Evolutionary conservation across 2,888 invertebrate genomes (phyloP).

Genomic region (Antitype chi): DNA sequence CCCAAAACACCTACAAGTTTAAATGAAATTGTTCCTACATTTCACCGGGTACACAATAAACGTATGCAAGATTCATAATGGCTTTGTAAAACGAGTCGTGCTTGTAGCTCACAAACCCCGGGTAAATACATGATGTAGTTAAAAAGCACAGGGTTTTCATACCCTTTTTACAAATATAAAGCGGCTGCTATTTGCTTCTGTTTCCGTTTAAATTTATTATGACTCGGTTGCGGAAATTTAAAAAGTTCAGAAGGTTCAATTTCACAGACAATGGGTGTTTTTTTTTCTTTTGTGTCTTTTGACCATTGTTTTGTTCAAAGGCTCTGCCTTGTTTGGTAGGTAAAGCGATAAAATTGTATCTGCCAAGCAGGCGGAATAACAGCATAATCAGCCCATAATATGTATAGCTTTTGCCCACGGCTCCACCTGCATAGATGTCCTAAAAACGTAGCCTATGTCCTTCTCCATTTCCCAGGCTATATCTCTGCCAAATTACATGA

Average conservation of each 20-base stretch:
- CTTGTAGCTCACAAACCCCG: background rate
- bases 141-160: slow-evolving; percentile 29
- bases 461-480: too few species aligned
- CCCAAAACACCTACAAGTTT: background rate
- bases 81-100: background rate
- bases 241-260: slow-evolving; percentile 26
- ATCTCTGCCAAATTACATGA: too few species aligned
- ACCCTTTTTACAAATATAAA: slow-evolving; percentile 31
- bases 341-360: background rate
- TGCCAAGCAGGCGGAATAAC: background rate
- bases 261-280: slow-evolving; percentile 26
- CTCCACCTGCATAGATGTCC: too few species aligned
- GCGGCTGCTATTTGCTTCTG: slow-evolving; percentile 29
- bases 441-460: too few species aligned
- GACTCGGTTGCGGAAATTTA: slow-evolving; percentile 35
- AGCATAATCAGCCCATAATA: background rate
- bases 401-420: too few species aligned
- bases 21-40: slow-evolving; percentile 2
- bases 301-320: slow-evolving; percentile 14
- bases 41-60: slow-evolving; percentile 11
- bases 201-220: slow-evolving; percentile 52
- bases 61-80: slow-evolving; percentile 2
- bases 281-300: slow-evolving; percentile 9
- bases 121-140: slow-evolving; percentile 24
- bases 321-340: background rate